A percentile compares a stretch with the other conserved stretches of the same genome.
Conservation (phyloP, 23 tunicate genomes). For the Clavelina lepadiformis region DNA sequence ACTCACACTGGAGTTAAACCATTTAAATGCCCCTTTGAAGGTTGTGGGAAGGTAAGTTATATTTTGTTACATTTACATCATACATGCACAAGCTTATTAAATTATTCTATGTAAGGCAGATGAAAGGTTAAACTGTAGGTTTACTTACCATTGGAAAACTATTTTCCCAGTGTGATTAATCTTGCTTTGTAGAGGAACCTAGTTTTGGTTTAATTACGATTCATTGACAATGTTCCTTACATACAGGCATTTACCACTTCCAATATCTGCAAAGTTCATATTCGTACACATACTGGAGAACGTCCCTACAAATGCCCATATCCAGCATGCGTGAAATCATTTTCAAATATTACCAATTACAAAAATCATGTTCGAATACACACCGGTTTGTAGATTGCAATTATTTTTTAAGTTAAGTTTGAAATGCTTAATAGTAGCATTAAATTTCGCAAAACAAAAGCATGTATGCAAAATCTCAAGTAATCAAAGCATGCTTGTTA, state of each 20-base stretch:
- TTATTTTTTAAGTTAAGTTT: no score
- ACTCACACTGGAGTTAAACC: conserved; percentile 92
- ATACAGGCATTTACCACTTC: conserved; percentile 80
- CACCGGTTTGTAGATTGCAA: conserved; percentile 56
- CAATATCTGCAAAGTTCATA: conserved; percentile 80
- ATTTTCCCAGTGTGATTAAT: not conserved
- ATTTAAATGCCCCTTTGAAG: conserved; percentile 75
- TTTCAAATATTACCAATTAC: conserved; percentile 62
- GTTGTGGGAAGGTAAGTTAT: conserved; percentile 61
- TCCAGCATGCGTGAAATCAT: conserved; percentile 49
- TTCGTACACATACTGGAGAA: conserved; percentile 91
- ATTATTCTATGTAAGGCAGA: not conserved
- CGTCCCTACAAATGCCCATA: conserved; percentile 78
- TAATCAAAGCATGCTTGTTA: no score
- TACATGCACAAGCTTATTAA: not conserved
- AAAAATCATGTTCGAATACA: conserved; percentile 77
- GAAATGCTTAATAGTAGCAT: no score
- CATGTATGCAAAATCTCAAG: no score
- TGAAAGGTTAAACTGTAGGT: no score
- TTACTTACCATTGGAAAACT: no score
- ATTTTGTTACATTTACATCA: not conserved
- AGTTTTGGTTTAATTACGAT: no score
- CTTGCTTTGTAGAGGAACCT: no score
- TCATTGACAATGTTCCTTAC: no score
- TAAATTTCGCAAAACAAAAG: no score